A percentile compares a stretch with the other conserved stretches of the same genome.
Conservation (phyloP, 2,888 invertebrate species). For the Capitulum mitella region DNA sequence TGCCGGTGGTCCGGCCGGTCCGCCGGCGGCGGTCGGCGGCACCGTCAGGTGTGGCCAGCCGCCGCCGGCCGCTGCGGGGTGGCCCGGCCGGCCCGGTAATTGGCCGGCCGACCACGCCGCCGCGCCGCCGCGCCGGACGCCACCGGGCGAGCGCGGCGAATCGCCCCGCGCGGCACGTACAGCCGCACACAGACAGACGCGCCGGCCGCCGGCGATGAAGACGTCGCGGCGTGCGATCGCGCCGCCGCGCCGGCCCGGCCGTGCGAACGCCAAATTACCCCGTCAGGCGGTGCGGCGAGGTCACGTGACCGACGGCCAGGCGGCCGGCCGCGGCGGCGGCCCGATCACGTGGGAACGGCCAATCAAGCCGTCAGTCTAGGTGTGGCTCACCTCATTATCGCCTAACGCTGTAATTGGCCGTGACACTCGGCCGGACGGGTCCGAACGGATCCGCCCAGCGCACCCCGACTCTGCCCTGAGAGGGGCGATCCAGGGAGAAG, state of each 20-base stretch:
- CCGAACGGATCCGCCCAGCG: too few species aligned
- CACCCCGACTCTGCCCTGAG: too few species aligned
- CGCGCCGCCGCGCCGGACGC: not conserved
- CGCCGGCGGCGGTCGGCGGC: not conserved
- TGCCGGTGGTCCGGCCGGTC: not conserved
- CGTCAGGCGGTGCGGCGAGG: not conserved
- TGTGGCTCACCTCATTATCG: slow-evolving; percentile 8
- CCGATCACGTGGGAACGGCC: not conserved
- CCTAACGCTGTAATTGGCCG: not conserved
- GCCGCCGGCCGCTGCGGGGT: not conserved
- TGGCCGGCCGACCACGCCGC: not conserved
- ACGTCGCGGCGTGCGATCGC: not conserved
- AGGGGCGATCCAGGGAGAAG: too few species aligned
- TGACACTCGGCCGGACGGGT: not conserved
- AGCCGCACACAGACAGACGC: not conserved
- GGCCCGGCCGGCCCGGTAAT: not conserved
- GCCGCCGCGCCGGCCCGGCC: not conserved
- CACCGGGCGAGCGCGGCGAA: not conserved
- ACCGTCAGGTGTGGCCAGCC: not conserved
- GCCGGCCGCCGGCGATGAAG: not conserved
- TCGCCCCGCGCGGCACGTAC: not conserved
- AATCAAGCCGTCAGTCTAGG: slow-evolving; percentile 13
- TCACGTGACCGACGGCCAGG: not conserved
- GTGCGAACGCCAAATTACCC: not conserved
- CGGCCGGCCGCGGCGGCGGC: not conserved